These are phyloP conservation scores for Zaprionus taronus DNA, from an alignment of 1,140 invertebrate genomes.

Conservation along the genomic window DNA sequence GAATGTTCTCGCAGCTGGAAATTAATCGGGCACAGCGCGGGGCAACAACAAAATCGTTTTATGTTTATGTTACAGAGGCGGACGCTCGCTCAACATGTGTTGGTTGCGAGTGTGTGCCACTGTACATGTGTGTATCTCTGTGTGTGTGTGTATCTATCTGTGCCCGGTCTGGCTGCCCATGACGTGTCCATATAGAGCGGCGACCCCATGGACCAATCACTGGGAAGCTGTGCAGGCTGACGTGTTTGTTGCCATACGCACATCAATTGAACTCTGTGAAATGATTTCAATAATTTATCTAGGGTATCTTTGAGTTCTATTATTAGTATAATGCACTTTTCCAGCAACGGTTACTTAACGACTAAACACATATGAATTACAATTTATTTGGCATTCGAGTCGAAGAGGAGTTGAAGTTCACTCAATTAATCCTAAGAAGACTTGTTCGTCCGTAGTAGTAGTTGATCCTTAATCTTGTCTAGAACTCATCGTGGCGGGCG, in stretches of 20 bases:
- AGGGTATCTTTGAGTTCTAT: slow-evolving; percentile 22
- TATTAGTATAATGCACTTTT: slow-evolving; percentile 58
- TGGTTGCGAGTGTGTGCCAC: slow-evolving; percentile 9
- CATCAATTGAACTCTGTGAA: slow-evolving; percentile 45
- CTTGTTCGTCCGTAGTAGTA: background rate
- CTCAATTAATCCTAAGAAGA: slow-evolving; percentile 3
- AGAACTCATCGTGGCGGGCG: slow-evolving; percentile 97
- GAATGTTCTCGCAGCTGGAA: slow-evolving; percentile 82
- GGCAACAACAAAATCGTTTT: slow-evolving; percentile 70
- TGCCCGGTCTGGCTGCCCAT: slow-evolving; percentile 30
- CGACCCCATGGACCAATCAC: slow-evolving; percentile 50
- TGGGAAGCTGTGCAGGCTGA: slow-evolving; percentile 44
- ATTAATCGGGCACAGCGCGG: slow-evolving; percentile 58
- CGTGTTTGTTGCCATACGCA: slow-evolving; percentile 65
- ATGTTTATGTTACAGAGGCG: slow-evolving; percentile 75
- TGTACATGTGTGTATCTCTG: slow-evolving; percentile 29
- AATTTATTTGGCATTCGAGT: slow-evolving; percentile 73
- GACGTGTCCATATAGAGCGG: slow-evolving; percentile 63
- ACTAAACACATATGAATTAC: slow-evolving; percentile 52
- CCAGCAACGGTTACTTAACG: slow-evolving; percentile 12
- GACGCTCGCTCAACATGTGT: slow-evolving; percentile 35
- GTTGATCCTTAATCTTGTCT: background rate
- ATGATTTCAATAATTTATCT: slow-evolving; percentile 58
- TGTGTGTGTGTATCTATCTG: slow-evolving; percentile 28
- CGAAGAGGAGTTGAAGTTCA: slow-evolving; percentile 16